A percentile compares a stretch with the other conserved stretches of the same genome.
These are phyloP conservation scores for Mustelus asterias DNA, from an alignment of 2,113 vertebrate species.

Conservation along the genomic window DNA sequence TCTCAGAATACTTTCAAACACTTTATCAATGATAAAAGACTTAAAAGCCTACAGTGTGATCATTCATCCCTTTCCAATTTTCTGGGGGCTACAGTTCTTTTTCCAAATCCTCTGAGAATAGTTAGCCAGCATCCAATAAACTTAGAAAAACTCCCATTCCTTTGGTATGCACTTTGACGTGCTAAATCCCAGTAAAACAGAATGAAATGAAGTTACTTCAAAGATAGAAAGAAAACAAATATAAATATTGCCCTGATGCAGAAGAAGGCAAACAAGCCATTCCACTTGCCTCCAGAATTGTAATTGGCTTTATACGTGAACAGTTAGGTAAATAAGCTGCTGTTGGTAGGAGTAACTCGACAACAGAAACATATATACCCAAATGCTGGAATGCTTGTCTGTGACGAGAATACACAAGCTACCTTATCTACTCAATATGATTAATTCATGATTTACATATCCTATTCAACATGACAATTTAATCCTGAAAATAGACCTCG, in stretches of 20 bases:
- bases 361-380: background rate
- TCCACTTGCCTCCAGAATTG: background rate
- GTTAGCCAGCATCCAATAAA: background rate
- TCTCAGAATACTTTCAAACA: background rate
- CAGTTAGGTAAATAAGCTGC: background rate
- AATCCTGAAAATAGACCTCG: background rate
- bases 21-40: background rate
- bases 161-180: background rate
- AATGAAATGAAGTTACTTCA: background rate
- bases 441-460: background rate
- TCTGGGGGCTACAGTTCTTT: background rate
- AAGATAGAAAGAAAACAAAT: background rate
- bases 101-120: background rate
- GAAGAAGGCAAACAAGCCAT: background rate
- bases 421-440: background rate
- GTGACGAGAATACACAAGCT: background rate
- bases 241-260: background rate
- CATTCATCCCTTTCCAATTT: background rate
- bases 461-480: background rate
- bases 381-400: background rate
- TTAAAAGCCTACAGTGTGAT: background rate
- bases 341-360: background rate
- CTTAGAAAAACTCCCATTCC: background rate
- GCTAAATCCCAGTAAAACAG: background rate
- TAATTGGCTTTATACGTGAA: background rate